Evolutionary conservation across 2,888 invertebrate genomes (phyloP), one percentile per base, ranked within the genome.

Genomic region (Eupeodes luniger): DNA sequence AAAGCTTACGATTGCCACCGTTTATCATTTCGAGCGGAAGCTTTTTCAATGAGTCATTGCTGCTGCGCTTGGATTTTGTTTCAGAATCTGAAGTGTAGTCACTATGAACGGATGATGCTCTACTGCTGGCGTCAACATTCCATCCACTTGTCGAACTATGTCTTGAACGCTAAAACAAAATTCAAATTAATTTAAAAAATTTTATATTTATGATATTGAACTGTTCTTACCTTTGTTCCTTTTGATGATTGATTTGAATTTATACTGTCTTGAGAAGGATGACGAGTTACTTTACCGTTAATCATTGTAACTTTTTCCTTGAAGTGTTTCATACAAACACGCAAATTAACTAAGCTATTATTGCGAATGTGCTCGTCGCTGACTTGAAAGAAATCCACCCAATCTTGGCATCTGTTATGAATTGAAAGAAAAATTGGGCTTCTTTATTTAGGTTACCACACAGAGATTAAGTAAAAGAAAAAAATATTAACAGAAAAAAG

Each of bases 321-420:
- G 40, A 92, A 92, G 59, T 92, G 92, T 76, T 91, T 90, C 62
- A 90, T 90, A 85, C 92, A 92, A 87, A 92, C 91, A 85, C 92
- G 92, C 84, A 92, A 90, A 89, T 91, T 91, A 49, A 90, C 89
- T 75, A 87, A 55, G 59, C 87, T 89, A 51, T 81, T 85, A 19
- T 85, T 36, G 9, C 62, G 53, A 57, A 89, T 85, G 74, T 92
- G 90, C 75, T 91, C 88, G 80, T 91, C 89, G 89, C 89, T 90
- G 55, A 92, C 90, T 79, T 90, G 90, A 70, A 92, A 92, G 87
- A 91, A 91, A 66, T 91, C 90, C 40, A 92, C 90, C 92, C 92
- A 92, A 82, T 90, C 90, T 81, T 90, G 90, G 91, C 92, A 92
- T 90, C 92, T 92, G 91, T 75, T 44, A 19, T 27, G 27, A 40